Percentiles rank a stretch among this genome's conserved stretches.
These are phyloP conservation scores for Sebastiscus albofasciatus DNA, from an alignment of 2,797 vertebrate species.

Conservation along the genomic window DNA sequence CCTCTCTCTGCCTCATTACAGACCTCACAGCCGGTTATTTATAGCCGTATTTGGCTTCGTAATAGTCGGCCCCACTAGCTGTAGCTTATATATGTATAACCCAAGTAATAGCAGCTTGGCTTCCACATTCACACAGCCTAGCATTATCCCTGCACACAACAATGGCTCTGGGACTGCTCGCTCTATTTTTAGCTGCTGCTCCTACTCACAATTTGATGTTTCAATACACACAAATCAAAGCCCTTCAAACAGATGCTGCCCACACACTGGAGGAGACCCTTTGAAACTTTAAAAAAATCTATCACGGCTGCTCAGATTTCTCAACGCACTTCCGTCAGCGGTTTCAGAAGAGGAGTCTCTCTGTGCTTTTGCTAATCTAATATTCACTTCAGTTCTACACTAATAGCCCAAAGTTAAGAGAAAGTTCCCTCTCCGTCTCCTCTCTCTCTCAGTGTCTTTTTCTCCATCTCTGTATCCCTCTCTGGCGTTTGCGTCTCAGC, in stretches of 20 bases:
- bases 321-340: constrained; percentile 18
- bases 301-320: constrained; percentile 42
- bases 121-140: constrained; percentile 54
- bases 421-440: neutral
- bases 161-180: constrained; percentile 59
- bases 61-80: constrained; percentile 37
- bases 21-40: constrained; percentile 41
- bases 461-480: neutral
- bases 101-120: constrained; percentile 64
- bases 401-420: constrained; percentile 32
- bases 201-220: constrained; percentile 75
- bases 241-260: constrained; percentile 62
- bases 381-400: constrained; percentile 41
- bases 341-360: constrained; percentile 45
- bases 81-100: constrained; percentile 45
- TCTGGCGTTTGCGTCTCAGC: neutral
- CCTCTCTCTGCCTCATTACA: constrained; percentile 3
- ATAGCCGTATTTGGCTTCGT: constrained; percentile 42
- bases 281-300: constrained; percentile 49
- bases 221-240: constrained; percentile 75
- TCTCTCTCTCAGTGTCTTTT: neutral
- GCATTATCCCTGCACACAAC: constrained; percentile 68
- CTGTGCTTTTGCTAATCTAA: constrained; percentile 46
- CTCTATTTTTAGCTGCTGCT: constrained; percentile 67
- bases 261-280: constrained; percentile 55